A percentile compares a stretch with the other conserved stretches of the same genome.
phyloP scores from a whole-genome alignment of 2,888 invertebrate genomes.

The Lasioglossum marginatum region DNA sequence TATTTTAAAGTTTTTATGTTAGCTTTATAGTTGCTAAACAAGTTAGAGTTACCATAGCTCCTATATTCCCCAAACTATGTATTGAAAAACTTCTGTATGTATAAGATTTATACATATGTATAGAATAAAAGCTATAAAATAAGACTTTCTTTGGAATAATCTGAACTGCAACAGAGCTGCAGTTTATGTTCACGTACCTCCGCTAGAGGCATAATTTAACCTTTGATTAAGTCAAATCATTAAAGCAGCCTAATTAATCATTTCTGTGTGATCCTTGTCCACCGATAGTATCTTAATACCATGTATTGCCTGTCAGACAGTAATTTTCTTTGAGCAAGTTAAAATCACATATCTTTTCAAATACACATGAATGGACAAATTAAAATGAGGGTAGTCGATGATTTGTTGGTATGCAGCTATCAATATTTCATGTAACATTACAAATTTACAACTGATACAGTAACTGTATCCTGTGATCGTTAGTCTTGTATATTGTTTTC shows the following conservation, averaged over 20 bases:
- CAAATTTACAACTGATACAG: not conserved
- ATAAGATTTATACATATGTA: not conserved
- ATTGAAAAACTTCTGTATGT: not conserved
- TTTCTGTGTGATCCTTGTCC: not conserved
- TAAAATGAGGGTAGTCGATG: not conserved
- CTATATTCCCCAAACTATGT: not conserved
- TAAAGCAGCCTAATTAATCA: not conserved
- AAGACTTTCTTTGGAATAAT: not conserved
- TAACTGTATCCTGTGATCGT: not conserved
- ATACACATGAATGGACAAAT: not conserved
- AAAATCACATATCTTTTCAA: not conserved
- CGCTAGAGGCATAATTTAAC: not conserved
- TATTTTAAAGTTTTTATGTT: not conserved
- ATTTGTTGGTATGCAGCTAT: not conserved
- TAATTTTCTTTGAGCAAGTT: constrained; percentile 8
- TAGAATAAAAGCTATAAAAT: not conserved
- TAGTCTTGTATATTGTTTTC: not conserved
- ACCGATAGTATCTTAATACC: not conserved
- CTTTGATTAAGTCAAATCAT: not conserved
- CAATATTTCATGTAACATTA: not conserved
- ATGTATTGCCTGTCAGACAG: not conserved
- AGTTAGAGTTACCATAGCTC: not conserved
- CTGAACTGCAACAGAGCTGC: not conserved
- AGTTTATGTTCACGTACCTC: not conserved
- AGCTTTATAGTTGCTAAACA: not conserved